Conservation (phyloP, 1,140 invertebrate genomes). For the Camponotus pennsylvanicus region DNA sequence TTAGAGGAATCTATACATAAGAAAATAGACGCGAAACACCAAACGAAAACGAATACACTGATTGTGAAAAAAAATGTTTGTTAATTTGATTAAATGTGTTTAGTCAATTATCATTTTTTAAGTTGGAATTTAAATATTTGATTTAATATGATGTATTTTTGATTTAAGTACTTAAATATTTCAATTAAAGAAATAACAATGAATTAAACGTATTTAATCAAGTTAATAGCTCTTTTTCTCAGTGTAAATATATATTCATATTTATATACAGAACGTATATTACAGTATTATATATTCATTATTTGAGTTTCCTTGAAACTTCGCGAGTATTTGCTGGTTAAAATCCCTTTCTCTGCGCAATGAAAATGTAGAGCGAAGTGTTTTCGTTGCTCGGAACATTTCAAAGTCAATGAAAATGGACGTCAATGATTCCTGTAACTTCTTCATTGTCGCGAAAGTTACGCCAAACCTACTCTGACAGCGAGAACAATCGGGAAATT, state of each 20-base stretch:
- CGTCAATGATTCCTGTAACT: conserved; percentile 46
- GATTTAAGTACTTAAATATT: too few species aligned
- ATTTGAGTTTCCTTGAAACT: conserved; percentile 29
- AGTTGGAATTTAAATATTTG: too few species aligned
- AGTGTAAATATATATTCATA: not conserved
- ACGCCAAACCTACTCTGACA: conserved; percentile 52
- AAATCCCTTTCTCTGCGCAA: not conserved
- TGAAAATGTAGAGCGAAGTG: not conserved
- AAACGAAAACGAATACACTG: too few species aligned
- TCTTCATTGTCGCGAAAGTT: conserved; percentile 55
- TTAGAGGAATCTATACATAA: too few species aligned
- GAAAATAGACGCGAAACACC: too few species aligned
- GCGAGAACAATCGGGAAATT: conserved; percentile 58
- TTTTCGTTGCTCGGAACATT: conserved; percentile 23
- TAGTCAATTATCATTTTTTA: too few species aligned
- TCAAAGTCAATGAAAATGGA: conserved; percentile 58
- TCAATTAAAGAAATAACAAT: too few species aligned
- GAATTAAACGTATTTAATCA: too few species aligned
- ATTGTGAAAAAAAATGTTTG: too few species aligned
- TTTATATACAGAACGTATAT: not conserved
- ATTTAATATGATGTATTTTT: too few species aligned
- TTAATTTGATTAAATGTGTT: too few species aligned
- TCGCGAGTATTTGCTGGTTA: not conserved
- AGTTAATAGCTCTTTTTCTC: too few species aligned
- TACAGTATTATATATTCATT: conserved; percentile 23